Base-by-base conservation (phyloP, 2,888 invertebrate species). In the Ypsolopha sequella region DNA sequence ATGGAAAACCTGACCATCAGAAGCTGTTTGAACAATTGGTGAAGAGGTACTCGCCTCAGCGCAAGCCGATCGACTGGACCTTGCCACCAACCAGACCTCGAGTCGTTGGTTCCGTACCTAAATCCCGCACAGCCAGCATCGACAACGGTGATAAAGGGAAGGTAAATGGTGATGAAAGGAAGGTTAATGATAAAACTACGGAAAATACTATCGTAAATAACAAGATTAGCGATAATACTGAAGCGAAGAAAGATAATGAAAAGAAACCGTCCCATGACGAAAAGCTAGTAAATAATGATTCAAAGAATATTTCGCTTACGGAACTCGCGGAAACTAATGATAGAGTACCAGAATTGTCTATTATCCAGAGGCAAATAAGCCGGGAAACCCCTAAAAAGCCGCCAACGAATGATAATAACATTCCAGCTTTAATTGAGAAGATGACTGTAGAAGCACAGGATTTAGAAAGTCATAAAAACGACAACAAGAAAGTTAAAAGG, bases 21-120 rank as follows among this genome's bases (percentile, higher is more conserved):
- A 82, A 85, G 61, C 57, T 85, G 44, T 86, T 82, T 55, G 85
- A 86, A 48, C 78, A 86, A 55, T 65, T 86, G 53, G 65, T 85
- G 14, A 86, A 86, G 58, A 74, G 84, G 52, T 86, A 86, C 59
- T 85, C 86, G 11, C 86, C 86, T 9, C 82, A 84, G 55, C 76
- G 82, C 45, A 85, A 85, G 55, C 82, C 82, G 9, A 58, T 86
- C 10, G 76, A 85, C 62, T 84, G 85, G 84, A 77, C 73, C 51
- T 65, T 86, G 57, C 86, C 86, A 33, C 84, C 86, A 2, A 86
- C 86, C 7, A 76, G 73, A 57, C 84, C 86, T 2, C 71, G 76
- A 58, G 73, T 86, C n/a, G 74, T 86, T 36, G 80, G 72, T 48
- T 80, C 81, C 10, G 78, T 85, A 51, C 80, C 81, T 11, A 86